Base-by-base conservation (phyloP, 2,888 invertebrate species). In the Polyommatus icarus region DNA sequence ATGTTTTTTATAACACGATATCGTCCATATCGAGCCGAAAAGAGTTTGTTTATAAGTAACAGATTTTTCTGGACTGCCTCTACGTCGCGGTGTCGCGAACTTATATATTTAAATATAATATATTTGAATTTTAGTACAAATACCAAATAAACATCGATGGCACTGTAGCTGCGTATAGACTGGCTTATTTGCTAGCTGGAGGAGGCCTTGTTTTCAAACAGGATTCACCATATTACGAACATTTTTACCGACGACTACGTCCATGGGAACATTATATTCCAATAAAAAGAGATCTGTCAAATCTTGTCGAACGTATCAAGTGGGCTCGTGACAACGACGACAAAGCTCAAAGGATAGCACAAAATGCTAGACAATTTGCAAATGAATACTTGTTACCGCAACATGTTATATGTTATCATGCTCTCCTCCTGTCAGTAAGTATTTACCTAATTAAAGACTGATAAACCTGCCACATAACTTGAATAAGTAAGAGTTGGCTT, bases 81-180 rank as follows among this genome's bases (percentile, higher is more conserved):
- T 10, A 46, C 46, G 3, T 46, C 46, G 46, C 46, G 10, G 46
- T 46, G 12, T 46, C 3, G 24, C 24, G 24, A 24, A 24, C 24
- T 24, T 24, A 24, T 24, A 24, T 24, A 24, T 24, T 24, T 24
- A 24, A 1, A 24, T 24, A 24, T 24, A 24, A 24, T 24, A 24
- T 24, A 24, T 24, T 24, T 29, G 67, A 71, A 15, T 72, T 82
- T 87, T 93, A 99, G 99, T 98, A 97, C 88, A 99, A 99, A 93
- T 99, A 99, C 90, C 98, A 98, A 92, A 90, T 99, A 50, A 98
- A 97, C 85, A 95, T 99, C 78, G 99, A 99, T 93, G 99, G 99
- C 20, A 98, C 99, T 61, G 99, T 99, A 20, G 99, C 99, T 29
- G 98, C 99, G 0, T 99, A 99, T 89, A 95, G 99, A 80, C 95